phyloP scores from a whole-genome alignment of 2,888 invertebrate genomes.

The Hemaris fuciformis region DNA sequence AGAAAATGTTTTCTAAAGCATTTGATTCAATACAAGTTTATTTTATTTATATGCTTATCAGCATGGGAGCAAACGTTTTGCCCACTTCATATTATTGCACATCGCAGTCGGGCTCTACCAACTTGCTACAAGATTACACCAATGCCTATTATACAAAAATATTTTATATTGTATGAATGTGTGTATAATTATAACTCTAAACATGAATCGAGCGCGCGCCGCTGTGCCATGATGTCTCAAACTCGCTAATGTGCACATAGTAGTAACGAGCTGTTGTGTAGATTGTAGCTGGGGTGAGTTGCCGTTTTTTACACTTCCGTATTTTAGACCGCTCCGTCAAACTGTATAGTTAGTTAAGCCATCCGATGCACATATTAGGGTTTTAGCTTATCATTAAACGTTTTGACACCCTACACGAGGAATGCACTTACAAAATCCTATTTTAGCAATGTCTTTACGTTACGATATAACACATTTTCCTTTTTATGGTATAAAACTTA shows the following conservation, averaged over 20 bases:
- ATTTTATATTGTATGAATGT: slow-evolving; percentile 72
- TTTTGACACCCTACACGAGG: no score
- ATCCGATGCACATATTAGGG: not conserved
- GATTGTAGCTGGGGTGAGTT: not conserved
- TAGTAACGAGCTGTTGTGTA: not conserved
- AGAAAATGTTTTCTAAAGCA: no score
- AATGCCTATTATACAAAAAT: slow-evolving; percentile 79
- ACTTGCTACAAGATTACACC: slow-evolving; percentile 75
- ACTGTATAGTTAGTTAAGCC: no score
- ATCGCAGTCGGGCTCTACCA: slow-evolving; percentile 41
- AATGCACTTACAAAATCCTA: no score
- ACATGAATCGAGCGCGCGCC: slow-evolving; percentile 63
- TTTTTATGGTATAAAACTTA: no score
- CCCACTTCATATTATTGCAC: no score
- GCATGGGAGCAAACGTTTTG: no score
- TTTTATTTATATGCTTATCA: no score
- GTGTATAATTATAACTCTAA: slow-evolving; percentile 69
- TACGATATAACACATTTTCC: no score
- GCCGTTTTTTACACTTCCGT: not conserved
- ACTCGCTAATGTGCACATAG: slow-evolving; percentile 1
- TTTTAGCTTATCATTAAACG: not conserved
- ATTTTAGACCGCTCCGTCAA: not conserved
- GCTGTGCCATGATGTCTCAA: slow-evolving; percentile 39
- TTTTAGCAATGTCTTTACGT: no score
- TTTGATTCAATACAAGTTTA: no score